Evolutionary conservation across 2,797 vertebrate species (phyloP).

Genomic region (Prionace glauca): DNA sequence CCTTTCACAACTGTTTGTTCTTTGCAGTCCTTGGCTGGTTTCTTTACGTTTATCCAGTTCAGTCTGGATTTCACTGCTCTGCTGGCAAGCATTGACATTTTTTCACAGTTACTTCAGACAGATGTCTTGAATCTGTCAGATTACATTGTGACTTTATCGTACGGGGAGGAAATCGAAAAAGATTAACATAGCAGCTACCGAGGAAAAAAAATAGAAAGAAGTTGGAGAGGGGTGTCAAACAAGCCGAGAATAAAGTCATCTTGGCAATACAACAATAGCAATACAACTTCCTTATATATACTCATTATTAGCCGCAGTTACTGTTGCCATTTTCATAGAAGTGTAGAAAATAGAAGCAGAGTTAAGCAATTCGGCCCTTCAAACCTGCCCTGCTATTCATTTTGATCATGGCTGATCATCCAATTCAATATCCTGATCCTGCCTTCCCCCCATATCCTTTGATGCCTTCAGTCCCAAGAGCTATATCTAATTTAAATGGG

Average conservation of each 20-base stretch:
- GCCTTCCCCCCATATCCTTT: too few relatives aligned
- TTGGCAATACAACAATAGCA: not conserved
- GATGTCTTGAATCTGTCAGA: conserved; percentile 30
- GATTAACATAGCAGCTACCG: not conserved
- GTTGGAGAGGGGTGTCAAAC: not conserved
- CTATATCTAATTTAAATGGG: not conserved
- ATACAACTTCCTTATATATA: not conserved
- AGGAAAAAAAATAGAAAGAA: not conserved
- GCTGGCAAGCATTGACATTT: conserved; percentile 32
- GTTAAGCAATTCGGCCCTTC: too few relatives aligned
- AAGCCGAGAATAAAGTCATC: conserved; percentile 21
- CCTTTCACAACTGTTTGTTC: not conserved
- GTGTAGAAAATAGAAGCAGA: too few relatives aligned
- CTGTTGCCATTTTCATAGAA: not conserved
- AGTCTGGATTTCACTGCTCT: not conserved
- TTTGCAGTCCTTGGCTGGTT: not conserved
- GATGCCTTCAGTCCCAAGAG: too few relatives aligned
- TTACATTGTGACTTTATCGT: conserved; percentile 20
- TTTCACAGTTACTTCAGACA: conserved; percentile 14
- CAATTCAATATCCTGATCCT: too few relatives aligned
- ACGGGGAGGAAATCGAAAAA: not conserved
- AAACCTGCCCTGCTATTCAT: too few relatives aligned
- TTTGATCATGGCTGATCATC: too few relatives aligned
- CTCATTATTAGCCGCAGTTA: not conserved
- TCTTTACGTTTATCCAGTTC: conserved; percentile 25